Conservation (phyloP, 1,140 invertebrate genomes). For the Orussus abietinus region DNA sequence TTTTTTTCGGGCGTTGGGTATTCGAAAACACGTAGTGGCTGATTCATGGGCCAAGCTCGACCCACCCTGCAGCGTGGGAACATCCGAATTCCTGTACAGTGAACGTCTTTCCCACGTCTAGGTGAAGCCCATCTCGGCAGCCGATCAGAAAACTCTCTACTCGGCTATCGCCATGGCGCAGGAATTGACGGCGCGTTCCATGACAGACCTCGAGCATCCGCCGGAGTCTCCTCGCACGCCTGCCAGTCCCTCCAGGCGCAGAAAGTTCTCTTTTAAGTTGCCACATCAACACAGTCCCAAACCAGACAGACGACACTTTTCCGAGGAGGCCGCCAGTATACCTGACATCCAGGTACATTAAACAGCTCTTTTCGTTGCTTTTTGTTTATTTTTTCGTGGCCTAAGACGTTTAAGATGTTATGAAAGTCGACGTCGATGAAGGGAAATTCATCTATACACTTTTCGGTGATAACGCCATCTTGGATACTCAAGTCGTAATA, state of each 20-base stretch:
- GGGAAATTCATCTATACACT: no score
- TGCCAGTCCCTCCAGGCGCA: conserved; percentile 74
- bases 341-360: conserved; percentile 79
- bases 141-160: conserved; percentile 90
- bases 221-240: conserved; percentile 65
- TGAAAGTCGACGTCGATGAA: no score
- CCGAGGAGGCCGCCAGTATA: conserved; percentile 84
- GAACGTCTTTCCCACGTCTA: conserved; percentile 35
- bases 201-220: conserved; percentile 71
- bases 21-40: no score
- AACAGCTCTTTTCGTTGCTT: conserved; percentile 22
- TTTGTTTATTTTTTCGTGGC: conserved; percentile 11
- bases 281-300: conserved; percentile 62
- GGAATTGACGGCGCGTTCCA: conserved; percentile 83
- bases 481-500: no score
- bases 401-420: no score
- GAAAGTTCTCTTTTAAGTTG: conserved; percentile 86
- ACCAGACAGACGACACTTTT: conserved; percentile 76
- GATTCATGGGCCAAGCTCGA: no score
- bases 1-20: conserved; percentile 21
- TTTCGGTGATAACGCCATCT: no score
- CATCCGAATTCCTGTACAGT: no score
- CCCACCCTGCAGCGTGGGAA: no score
- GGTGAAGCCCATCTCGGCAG: conserved; percentile 92
- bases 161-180: conserved; percentile 91